These are phyloP conservation scores for Drosophila mayri DNA, from an alignment of 1,140 invertebrate genomes.

Conservation along the genomic window DNA sequence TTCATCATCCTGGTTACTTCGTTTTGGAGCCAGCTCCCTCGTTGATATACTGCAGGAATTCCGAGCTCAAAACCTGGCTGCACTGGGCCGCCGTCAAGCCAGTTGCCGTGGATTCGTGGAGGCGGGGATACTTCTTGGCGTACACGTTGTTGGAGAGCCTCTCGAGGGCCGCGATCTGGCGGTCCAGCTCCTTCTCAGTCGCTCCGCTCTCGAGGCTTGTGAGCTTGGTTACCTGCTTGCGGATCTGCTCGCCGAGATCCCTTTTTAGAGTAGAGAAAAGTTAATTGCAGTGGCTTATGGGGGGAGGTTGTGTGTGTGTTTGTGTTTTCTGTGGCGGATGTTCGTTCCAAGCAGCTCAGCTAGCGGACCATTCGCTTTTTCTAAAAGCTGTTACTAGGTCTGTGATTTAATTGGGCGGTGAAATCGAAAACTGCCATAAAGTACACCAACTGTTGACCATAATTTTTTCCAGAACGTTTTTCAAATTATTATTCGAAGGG, in stretches of 20 bases:
- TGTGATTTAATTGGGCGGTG: neutral
- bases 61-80: slow-evolving; percentile 89
- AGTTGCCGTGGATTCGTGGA: slow-evolving; percentile 87
- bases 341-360: slow-evolving; percentile 50
- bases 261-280: slow-evolving; percentile 85
- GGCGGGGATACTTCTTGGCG: slow-evolving; percentile 88
- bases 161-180: slow-evolving; percentile 89
- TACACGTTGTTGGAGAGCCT: slow-evolving; percentile 90
- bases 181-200: slow-evolving; percentile 87
- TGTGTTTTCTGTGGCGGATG: slow-evolving; percentile 25
- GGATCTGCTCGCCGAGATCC: slow-evolving; percentile 91
- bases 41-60: slow-evolving; percentile 88
- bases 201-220: slow-evolving; percentile 87
- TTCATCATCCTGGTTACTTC: slow-evolving; percentile 29
- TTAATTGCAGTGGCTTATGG: slow-evolving; percentile 22
- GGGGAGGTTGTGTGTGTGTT: slow-evolving; percentile 1
- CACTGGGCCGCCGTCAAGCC: slow-evolving; percentile 90
- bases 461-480: neutral
- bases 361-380: slow-evolving; percentile 4
- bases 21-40: slow-evolving; percentile 84
- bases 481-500: too few relatives aligned
- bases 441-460: neutral
- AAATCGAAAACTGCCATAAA: slow-evolving; percentile 1
- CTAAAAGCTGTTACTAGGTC: neutral
- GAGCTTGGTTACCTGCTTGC: slow-evolving; percentile 88